Evolutionary conservation across 2,888 invertebrate species (phyloP), one percentile per base, ranked within the genome.

Genomic region (Platycheirus rosarum): DNA sequence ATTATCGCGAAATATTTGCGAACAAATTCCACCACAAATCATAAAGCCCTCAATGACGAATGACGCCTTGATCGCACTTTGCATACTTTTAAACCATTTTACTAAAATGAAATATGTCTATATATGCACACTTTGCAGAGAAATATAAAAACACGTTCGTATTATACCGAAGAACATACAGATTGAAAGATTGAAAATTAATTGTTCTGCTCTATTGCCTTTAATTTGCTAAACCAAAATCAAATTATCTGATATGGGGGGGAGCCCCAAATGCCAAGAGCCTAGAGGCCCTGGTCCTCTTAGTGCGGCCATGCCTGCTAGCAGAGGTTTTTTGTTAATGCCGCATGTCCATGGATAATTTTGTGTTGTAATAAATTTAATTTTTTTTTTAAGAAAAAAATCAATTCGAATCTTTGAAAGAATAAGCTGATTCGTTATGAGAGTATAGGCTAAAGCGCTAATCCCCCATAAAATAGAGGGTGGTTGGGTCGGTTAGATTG

Each of bases 391-490:
- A 49, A 66, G 57, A 75, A 66, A 60, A 73, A 69, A 74, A 74
- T 74, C 79, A 74, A 75, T 75, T 75, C 53, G 29, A 75, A 79
- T 57, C 26, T 51, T 49, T 20, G 18, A 53, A 48, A 55, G 69
- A 69, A 69, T 79, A 75, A 79, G 79, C 68, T 75, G 79, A 79
- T 79, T 79, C 20, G 55, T 79, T 74, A 75, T 79, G 75, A 75
- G 75, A 63, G 63, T 55, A 74, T 16, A 53, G 75, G 57, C 79
- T 70, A 80, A 70, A 80, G 69, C 79, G 79, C 79, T 80, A 80
- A 80, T 80, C 75, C 79, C 66, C 79, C 79, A 26, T 79, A 75
- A 69, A 74, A 79, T 63, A 69, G 79, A 63, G 57, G 79, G 49
- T 49, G 46, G 35, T 20, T 53, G 35, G 35, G 53, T 53, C 35